Percentiles rank a stretch among this genome's conserved stretches.
These are phyloP conservation scores for Palloptera scutellata DNA, from an alignment of 2,888 invertebrate genomes.

Conservation along the genomic window DNA sequence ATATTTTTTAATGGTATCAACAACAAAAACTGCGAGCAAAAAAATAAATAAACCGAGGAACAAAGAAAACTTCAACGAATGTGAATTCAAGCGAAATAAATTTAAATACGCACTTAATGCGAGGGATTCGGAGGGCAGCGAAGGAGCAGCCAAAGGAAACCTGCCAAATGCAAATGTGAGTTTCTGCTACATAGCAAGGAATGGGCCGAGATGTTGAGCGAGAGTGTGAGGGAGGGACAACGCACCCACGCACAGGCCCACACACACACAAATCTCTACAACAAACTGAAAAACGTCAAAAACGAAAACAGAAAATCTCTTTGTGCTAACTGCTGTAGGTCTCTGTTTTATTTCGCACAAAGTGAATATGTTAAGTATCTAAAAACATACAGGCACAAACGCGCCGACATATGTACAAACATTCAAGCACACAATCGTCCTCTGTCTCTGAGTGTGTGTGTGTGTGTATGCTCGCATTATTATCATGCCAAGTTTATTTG, in stretches of 20 bases:
- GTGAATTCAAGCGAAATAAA: slow-evolving; percentile 15
- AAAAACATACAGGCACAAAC: no score
- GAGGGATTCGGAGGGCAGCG: background rate
- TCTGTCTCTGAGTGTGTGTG: no score
- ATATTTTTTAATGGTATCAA: no score
- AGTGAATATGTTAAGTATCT: no score
- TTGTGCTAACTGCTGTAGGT: background rate
- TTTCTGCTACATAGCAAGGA: background rate
- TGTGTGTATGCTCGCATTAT: no score
- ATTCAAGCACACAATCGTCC: no score
- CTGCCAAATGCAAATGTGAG: background rate
- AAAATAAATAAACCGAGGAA: no score
- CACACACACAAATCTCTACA: background rate
- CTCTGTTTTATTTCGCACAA: no score
- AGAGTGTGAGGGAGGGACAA: background rate
- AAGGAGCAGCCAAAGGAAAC: background rate
- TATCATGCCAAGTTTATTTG: no score
- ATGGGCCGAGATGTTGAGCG: no score
- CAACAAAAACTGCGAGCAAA: no score
- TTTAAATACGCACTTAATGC: slow-evolving; percentile 8
- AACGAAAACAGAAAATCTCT: background rate
- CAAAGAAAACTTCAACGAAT: background rate
- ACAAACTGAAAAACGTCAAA: background rate
- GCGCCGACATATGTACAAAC: no score
- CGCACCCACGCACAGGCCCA: background rate